phyloP scores from a whole-genome alignment of 2,113 vertebrate species.

The Nycticryphes semicollaris region DNA sequence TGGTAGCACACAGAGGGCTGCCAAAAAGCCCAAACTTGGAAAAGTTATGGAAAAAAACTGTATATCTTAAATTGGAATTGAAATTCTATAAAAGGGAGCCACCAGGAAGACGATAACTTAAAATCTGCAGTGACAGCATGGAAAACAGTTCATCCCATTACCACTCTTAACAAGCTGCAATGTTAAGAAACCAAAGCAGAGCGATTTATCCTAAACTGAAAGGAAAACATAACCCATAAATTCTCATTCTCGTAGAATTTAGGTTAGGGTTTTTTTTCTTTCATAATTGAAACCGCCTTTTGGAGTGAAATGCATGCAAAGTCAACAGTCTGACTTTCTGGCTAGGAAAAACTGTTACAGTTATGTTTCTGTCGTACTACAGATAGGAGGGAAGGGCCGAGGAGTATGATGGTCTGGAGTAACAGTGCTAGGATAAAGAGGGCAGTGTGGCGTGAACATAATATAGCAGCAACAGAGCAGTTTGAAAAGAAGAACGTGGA shows the following conservation, averaged over 20 bases:
- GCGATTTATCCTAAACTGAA: neutral
- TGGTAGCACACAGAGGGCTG: neutral
- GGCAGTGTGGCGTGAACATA: neutral
- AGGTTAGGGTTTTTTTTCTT: neutral
- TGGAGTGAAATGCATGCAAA: neutral
- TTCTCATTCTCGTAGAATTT: neutral
- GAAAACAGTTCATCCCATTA: neutral
- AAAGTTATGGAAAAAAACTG: neutral
- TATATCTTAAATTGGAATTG: neutral
- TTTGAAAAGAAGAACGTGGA: neutral
- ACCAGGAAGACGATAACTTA: neutral
- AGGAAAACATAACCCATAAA: neutral
- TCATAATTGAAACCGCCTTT: neutral
- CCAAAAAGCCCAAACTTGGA: neutral
- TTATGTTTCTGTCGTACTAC: neutral
- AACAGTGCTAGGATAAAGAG: neutral
- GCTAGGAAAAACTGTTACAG: neutral
- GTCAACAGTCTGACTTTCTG: neutral
- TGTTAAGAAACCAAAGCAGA: neutral
- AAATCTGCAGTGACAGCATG: neutral
- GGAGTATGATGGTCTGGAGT: neutral
- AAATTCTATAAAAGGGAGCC: neutral
- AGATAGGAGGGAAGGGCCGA: neutral
- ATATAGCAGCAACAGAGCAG: neutral
- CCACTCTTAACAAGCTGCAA: neutral